phyloP scores from a whole-genome alignment of 2,797 vertebrate species.

The Lates japonicus region DNA sequence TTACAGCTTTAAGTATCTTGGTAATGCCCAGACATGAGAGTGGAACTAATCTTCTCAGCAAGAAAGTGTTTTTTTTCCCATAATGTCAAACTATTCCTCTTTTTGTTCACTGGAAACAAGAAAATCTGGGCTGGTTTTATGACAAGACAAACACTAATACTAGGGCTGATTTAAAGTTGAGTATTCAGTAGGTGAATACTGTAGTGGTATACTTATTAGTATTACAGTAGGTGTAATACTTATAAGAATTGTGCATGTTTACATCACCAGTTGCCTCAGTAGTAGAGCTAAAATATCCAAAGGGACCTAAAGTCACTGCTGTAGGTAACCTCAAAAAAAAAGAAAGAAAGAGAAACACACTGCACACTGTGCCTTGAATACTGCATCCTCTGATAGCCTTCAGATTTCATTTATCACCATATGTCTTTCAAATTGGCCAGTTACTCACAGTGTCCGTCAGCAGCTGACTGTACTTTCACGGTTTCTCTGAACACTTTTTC shows the following conservation, averaged over 20 bases:
- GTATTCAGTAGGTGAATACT: conserved; percentile 3
- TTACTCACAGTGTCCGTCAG: neutral
- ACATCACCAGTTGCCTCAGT: conserved; percentile 33
- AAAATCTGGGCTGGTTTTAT: neutral
- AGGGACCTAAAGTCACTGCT: conserved; percentile 32
- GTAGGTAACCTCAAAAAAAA: conserved; percentile 17
- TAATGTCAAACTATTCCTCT: neutral
- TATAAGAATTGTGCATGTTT: conserved; percentile 3
- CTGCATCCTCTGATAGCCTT: neutral
- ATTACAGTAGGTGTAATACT: neutral
- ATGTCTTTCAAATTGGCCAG: conserved; percentile 10
- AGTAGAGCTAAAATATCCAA: conserved; percentile 12
- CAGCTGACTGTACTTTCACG: conserved; percentile 23
- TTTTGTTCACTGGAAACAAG: neutral
- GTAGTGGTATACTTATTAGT: no score
- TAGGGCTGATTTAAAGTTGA: neutral
- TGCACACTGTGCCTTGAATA: conserved; percentile 37
- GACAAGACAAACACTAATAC: neutral
- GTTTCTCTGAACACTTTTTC: neutral
- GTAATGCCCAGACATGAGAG: neutral
- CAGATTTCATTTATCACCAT: neutral
- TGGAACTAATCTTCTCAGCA: neutral
- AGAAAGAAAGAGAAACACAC: neutral
- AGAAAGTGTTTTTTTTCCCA: neutral
- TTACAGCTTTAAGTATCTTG: no score